Conservation (phyloP, 2,888 invertebrate species). For the Prosapia bicincta region DNA sequence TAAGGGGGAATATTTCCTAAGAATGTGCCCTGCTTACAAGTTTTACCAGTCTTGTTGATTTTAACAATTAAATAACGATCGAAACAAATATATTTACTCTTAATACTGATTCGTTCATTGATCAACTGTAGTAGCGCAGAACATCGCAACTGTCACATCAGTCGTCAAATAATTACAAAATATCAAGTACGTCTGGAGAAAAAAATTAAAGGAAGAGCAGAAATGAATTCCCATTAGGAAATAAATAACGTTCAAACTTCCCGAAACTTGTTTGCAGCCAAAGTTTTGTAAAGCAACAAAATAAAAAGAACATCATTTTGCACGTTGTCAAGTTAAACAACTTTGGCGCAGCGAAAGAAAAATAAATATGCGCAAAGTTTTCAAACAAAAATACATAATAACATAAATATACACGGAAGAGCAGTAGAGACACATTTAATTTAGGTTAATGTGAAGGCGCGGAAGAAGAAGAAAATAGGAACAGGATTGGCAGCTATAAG, state of each 20-base stretch:
- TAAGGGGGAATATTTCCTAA: too few species aligned
- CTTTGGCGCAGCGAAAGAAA: background rate
- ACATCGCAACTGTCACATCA: too few species aligned
- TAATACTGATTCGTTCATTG: too few species aligned
- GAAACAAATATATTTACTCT: too few species aligned
- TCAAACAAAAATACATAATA: background rate
- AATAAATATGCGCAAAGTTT: background rate
- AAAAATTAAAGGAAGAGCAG: background rate
- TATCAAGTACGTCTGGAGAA: too few species aligned
- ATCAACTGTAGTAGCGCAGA: too few species aligned
- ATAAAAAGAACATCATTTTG: background rate
- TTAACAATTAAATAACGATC: too few species aligned
- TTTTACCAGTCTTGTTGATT: too few species aligned
- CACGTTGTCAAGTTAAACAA: background rate
- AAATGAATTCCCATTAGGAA: background rate
- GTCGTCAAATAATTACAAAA: too few species aligned
- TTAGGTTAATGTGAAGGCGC: background rate
- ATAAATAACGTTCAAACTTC: background rate
- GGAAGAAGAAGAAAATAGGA: background rate
- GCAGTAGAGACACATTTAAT: background rate
- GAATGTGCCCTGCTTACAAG: too few species aligned
- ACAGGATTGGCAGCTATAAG: background rate
- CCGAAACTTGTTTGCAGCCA: background rate
- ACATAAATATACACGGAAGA: background rate
- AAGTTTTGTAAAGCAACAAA: background rate